Evolutionary conservation across 2,888 invertebrate genomes (phyloP), one percentile per base, ranked within the genome.

Genomic region (Sarcophaga variegata): DNA sequence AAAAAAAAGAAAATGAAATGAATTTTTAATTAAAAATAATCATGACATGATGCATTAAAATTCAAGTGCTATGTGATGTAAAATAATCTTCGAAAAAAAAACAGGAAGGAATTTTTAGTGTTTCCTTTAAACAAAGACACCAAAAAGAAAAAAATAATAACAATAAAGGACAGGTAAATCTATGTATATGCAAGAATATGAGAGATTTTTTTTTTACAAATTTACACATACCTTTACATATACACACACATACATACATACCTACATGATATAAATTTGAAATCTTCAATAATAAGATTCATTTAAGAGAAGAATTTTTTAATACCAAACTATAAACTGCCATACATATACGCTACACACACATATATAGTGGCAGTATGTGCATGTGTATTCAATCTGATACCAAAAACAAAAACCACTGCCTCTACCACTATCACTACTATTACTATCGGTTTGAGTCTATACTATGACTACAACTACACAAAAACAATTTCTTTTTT

Each of bases 21-120:
- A 54, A 25, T 27, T 78, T 84, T 80, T 84, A 84, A 84, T 84
- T 84, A 84, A 76, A 84, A 70, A 75, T 83, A 70, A 84, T 84
- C 59, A 76, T 76, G 80, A 76, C 79, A 76, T 84, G 60, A 75
- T 70, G 70, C 60, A 84, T 80, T 84, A 66, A 80, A 84, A 80
- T 84, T 76, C 66, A 84, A 83, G 66, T 74, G 27, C 70, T 22
- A 70, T 69, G 75, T 80, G 70, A 80, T 75, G 70, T 70, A 71
- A 80, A 75, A 75, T 75, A 64, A 59, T 79, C 59, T 76, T 71
- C 37, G 64, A 49, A 67, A 71, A 75, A 84, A 75, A 84, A 62
- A 54, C 8, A 14, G 4, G 4, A 1, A 14, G 54, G 62, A 49
- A 75, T 49, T 83, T 80, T 76, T 78, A 67, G 72, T 60, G 72